Evolutionary conservation across 2,797 vertebrate genomes (phyloP).

Genomic region (Falco berigora): DNA sequence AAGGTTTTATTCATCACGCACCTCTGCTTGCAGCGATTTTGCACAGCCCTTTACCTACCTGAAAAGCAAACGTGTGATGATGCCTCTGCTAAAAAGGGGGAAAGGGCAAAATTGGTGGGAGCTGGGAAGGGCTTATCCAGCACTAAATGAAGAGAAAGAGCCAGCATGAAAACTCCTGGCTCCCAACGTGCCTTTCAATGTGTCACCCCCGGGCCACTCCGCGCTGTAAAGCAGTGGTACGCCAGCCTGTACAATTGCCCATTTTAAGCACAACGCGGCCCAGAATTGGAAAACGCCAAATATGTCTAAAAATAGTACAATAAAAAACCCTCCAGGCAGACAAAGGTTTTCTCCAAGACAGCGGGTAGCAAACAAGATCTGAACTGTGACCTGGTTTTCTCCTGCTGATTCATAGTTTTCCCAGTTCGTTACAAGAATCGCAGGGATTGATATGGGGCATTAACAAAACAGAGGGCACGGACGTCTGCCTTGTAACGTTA

Average conservation of each 20-base stretch:
- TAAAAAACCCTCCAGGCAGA: not conserved
- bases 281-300: not conserved
- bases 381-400: not conserved
- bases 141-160: not conserved
- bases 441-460: rapidly evolving
- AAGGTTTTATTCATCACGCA: not conserved
- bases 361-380: not conserved
- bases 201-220: not conserved
- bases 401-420: not conserved
- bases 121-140: not conserved
- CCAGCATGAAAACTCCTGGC: not conserved
- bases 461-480: not conserved
- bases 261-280: not conserved
- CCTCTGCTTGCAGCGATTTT: not conserved
- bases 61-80: not conserved
- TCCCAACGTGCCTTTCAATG: not conserved
- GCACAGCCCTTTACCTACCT: not conserved
- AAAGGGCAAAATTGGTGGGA: not conserved
- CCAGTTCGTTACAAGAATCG: rapidly evolving
- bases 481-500: not conserved
- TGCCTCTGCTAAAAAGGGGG: not conserved
- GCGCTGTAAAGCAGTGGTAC: not conserved
- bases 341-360: not conserved
- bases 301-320: not conserved
- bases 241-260: not conserved